Conservation (phyloP, 2,113 vertebrate genomes). For the Merops nubicus region DNA sequence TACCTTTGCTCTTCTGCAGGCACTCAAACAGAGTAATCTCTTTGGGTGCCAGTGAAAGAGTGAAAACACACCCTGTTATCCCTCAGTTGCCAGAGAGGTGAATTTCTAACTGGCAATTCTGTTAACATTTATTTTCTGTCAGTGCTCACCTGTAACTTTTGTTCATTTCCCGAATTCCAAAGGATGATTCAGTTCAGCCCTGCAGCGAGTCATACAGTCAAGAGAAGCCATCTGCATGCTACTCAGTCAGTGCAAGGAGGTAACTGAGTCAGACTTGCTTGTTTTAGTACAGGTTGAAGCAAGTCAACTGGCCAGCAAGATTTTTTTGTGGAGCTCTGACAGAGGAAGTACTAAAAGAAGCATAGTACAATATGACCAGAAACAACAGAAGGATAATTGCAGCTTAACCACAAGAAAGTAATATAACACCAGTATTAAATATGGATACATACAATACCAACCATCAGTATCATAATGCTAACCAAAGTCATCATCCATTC, state of each 20-base stretch:
- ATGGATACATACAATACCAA: background rate
- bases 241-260: background rate
- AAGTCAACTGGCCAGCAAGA: background rate
- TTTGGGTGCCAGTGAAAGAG: background rate
- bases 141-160: background rate
- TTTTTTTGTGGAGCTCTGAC: background rate
- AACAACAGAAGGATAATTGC: background rate
- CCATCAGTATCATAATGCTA: background rate
- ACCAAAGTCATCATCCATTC: background rate
- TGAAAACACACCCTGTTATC: background rate
- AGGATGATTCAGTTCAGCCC: background rate
- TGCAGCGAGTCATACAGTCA: background rate
- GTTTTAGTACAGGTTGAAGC: background rate
- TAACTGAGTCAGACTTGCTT: background rate
- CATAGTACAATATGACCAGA: background rate
- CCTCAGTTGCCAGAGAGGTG: background rate
- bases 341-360: background rate
- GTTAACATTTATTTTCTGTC: background rate
- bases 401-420: background rate
- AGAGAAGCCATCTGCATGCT: background rate
- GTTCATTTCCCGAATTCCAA: background rate
- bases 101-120: background rate
- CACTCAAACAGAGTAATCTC: background rate
- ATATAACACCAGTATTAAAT: background rate
- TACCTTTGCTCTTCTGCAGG: background rate